phyloP scores from a whole-genome alignment of 2,888 invertebrate species.

The Rotaria sp. region DNA sequence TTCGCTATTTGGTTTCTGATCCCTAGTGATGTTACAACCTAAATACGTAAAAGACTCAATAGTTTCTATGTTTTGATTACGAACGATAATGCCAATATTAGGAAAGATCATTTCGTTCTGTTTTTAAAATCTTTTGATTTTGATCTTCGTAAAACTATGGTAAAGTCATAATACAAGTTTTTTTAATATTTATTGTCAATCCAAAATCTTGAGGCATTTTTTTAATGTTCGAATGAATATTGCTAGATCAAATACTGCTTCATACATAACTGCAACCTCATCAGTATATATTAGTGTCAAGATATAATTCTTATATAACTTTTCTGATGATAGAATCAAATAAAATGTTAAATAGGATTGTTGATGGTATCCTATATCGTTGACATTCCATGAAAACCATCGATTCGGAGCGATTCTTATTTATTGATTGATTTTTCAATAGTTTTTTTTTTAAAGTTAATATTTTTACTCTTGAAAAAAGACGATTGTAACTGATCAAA shows the following conservation, averaged over 20 bases:
- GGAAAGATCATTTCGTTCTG: background rate
- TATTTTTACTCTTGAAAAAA: too few relatives aligned
- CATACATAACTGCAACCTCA: background rate
- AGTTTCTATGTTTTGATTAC: background rate
- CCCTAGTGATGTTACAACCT: background rate
- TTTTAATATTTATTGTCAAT: background rate
- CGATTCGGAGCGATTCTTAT: too few relatives aligned
- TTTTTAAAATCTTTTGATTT: background rate
- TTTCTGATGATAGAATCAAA: background rate
- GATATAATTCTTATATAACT: background rate
- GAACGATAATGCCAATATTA: background rate
- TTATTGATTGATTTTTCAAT: too few relatives aligned
- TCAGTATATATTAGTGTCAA: background rate
- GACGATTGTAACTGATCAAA: too few relatives aligned
- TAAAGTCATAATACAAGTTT: background rate
- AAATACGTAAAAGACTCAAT: background rate
- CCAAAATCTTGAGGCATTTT: background rate
- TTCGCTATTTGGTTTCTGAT: background rate
- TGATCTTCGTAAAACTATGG: background rate
- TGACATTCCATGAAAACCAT: too few relatives aligned
- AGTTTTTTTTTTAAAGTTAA: too few relatives aligned
- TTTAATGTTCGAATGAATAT: background rate
- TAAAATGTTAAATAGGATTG: background rate
- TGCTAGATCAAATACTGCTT: background rate
- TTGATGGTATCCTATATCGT: background rate